These are phyloP conservation scores for Diachrysia chrysitis DNA, from an alignment of 2,888 invertebrate genomes.

Conservation along the genomic window DNA sequence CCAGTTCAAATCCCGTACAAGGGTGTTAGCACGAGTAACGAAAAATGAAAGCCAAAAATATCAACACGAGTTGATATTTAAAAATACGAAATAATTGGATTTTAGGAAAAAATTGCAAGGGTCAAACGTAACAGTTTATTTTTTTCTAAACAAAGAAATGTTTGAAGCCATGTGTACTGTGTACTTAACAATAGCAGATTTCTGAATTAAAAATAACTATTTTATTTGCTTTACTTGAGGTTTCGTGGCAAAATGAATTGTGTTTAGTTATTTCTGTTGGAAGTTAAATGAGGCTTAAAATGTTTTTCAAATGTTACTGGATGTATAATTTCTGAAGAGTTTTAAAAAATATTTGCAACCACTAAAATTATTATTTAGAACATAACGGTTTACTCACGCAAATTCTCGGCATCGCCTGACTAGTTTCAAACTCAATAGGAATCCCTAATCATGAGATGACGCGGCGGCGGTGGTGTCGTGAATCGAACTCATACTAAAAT, in stretches of 20 bases:
- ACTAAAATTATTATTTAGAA: no score
- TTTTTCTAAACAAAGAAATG: background rate
- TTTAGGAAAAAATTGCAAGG: background rate
- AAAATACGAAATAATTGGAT: background rate
- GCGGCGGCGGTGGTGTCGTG: no score
- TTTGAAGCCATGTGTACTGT: no score
- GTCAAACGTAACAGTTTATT: background rate
- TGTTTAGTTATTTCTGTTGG: slow-evolving; percentile 1
- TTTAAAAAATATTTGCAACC: no score
- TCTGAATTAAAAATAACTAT: background rate
- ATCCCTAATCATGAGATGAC: no score
- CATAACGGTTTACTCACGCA: no score
- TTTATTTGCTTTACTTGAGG: background rate
- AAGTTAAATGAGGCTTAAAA: no score
- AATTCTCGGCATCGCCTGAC: no score
- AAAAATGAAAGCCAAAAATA: background rate
- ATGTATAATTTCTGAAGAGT: background rate
- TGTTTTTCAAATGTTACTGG: no score
- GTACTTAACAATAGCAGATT: no score
- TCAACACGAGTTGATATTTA: background rate
- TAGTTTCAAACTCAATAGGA: no score
- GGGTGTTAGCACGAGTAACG: background rate
- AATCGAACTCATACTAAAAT: no score
- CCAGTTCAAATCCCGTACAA: background rate
- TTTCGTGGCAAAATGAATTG: background rate